A percentile compares a stretch with the other conserved stretches of the same genome.
phyloP scores from a whole-genome alignment of 2,113 vertebrate genomes.

The Cebus imitator region DNA sequence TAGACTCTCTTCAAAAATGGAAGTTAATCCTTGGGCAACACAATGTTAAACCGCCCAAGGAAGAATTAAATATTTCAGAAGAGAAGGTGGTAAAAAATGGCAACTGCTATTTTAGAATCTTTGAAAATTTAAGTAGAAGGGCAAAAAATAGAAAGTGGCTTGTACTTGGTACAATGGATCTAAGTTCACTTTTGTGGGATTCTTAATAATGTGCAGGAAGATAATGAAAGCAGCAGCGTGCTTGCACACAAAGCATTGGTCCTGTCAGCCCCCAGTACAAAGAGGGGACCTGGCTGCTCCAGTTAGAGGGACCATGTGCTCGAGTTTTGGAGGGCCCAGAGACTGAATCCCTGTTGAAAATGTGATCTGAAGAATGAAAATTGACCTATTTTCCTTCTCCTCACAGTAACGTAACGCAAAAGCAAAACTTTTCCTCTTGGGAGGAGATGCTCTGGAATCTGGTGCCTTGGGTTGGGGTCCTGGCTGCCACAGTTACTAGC shows the following conservation, averaged over 20 bases:
- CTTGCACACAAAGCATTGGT: background rate
- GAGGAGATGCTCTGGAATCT: background rate
- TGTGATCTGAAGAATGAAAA: background rate
- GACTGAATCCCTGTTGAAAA: background rate
- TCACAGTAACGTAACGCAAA: background rate
- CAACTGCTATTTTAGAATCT: conserved; percentile 74
- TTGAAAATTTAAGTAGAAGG: conserved; percentile 74
- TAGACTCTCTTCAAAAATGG: conserved; percentile 57
- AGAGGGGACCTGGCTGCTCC: background rate
- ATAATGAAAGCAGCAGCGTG: fast-evolving
- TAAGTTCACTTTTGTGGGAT: conserved; percentile 26
- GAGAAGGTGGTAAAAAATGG: conserved; percentile 54
- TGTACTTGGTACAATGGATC: conserved; percentile 13
- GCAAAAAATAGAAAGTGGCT: conserved; percentile 64
- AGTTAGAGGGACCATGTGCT: fast-evolving
- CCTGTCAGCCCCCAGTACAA: background rate
- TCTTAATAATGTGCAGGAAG: background rate
- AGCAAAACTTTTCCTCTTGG: background rate
- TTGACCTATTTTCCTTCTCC: background rate
- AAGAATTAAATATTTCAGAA: conserved; percentile 69
- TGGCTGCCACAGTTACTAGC: background rate
- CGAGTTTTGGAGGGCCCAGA: background rate
- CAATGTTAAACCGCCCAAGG: conserved; percentile 50
- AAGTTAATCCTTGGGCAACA: conserved; percentile 60
- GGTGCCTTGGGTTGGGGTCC: background rate